phyloP scores from a whole-genome alignment of 1,140 invertebrate genomes.

The Octopus sinensis region DNA sequence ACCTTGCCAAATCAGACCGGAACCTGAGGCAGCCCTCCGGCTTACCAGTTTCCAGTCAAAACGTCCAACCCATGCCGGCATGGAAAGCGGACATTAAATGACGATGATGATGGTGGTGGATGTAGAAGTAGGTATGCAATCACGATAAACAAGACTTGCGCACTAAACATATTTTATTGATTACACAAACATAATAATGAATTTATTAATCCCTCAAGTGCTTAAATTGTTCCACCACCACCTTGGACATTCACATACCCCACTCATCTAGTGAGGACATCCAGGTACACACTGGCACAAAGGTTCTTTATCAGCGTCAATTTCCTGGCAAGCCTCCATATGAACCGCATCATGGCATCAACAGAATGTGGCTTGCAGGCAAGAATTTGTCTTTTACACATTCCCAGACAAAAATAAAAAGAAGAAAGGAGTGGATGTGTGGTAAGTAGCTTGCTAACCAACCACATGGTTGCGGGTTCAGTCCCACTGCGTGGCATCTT shows the following conservation, averaged over 20 bases:
- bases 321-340: not conserved
- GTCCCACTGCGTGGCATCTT: too few relatives aligned
- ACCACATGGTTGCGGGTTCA: too few relatives aligned
- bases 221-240: constrained; percentile 1
- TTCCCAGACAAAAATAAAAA: too few relatives aligned
- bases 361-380: constrained; percentile 10
- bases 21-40: too few relatives aligned
- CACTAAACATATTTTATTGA: not conserved
- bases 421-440: too few relatives aligned
- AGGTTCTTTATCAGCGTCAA: not conserved
- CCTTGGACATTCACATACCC: not conserved
- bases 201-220: not conserved
- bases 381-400: constrained; percentile 1
- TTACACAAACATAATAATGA: not conserved
- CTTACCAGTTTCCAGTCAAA: too few relatives aligned
- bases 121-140: constrained; percentile 12
- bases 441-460: too few relatives aligned
- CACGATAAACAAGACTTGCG: constrained; percentile 1
- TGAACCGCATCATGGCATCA: constrained; percentile 9
- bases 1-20: too few relatives aligned
- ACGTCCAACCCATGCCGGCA: too few relatives aligned
- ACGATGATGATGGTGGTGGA: too few relatives aligned
- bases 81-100: too few relatives aligned
- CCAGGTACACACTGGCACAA: constrained; percentile 8
- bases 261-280: not conserved